Base-by-base conservation (phyloP, 2,888 invertebrate species). In the Venusia cambrica region DNA sequence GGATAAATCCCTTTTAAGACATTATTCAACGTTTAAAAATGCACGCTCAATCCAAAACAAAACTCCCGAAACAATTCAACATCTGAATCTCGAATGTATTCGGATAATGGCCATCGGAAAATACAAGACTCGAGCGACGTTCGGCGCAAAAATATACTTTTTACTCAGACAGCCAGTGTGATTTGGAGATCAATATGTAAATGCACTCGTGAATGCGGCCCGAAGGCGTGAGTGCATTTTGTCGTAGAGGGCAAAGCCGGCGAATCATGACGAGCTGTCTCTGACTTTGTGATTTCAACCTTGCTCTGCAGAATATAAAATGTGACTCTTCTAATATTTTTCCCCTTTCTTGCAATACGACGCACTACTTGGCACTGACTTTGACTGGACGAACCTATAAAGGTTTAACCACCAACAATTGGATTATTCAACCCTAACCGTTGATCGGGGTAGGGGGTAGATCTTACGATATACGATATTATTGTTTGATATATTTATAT, bases 141-240 rank as follows among this genome's bases (percentile, higher is more conserved):
- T 38, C 38, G 26, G 28, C 38, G 40, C 48, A 53, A 60, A 63
- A 61, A 57, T 56, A 59, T 56, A 59, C 62, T 60, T 71, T 70
- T 73, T 73, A 64, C 68, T 64, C 67, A 65, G 62, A 62, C 62
- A 66, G 65, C 49, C 58, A 60, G 63, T 69, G 68, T 70, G 78
- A 78, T 79, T 77, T 69, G 53, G 57, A 73, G 75, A 81, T 79
- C 81, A 75, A 81, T 81, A 81, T 79, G 79, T 80, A 78, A 79
- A 81, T 81, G 77, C 71, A 73, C 61, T 71, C 67, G 68, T 62
- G 73, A 77, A 72, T 72, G 73, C 67, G 61, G 55, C 59, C 54
- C 52, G 49, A 56, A 63, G 67, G 69, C 73, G 73, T 66, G 75
- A 79, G 78, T 80, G 79, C 79, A 78, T 78, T 79, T 77, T 77